Base-by-base conservation (phyloP, 2,888 invertebrate species). In the Vanessa cardui region DNA sequence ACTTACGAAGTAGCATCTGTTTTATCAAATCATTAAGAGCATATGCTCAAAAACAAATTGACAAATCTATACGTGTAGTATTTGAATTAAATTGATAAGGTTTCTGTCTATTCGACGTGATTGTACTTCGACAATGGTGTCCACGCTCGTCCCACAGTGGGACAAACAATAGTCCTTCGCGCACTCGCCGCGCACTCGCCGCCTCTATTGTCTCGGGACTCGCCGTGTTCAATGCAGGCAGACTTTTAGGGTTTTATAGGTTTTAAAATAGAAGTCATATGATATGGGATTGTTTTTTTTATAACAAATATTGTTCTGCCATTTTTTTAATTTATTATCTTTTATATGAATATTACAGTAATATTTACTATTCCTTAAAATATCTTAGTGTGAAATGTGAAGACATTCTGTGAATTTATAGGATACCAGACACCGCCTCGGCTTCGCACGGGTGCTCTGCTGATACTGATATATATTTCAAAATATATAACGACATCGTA, bases 141-240 rank as follows among this genome's bases (percentile, higher is more conserved):
- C 56, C 59, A 56, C 58, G 59, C 47, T 68, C 69, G 59, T 66
- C 66, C 73, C 76, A 72, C 76, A 73, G 72, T 74, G 72, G 68
- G 69, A 74, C 69, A 78, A 79, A 85, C 84, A 85, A 85, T 83
- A 76, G 80, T 77, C 77, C 80, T 80, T 79, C 80, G 76, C 73
- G 52, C 75, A 73, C 72, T 74, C 74, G 73, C 78, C 80, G 76
- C 73, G 52, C 75, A 73, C 72, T 74, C 74, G 73, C 78, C 78
- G 76, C 75, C 75, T 71, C 80, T 69, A 82, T 85, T 84, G 84
- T 85, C 76, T 66, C 69, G 62, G 66, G 73, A 75, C 75, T 72
- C 74, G 71, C 65, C 69, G 73, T 66, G 72, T 71, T 69, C 65
- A 73, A 39, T 56, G 39, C 33, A 68, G 59, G 66, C 69, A 69